Evolutionary conservation across 2,797 vertebrate species (phyloP).

Genomic region (Chelon labrosus): DNA sequence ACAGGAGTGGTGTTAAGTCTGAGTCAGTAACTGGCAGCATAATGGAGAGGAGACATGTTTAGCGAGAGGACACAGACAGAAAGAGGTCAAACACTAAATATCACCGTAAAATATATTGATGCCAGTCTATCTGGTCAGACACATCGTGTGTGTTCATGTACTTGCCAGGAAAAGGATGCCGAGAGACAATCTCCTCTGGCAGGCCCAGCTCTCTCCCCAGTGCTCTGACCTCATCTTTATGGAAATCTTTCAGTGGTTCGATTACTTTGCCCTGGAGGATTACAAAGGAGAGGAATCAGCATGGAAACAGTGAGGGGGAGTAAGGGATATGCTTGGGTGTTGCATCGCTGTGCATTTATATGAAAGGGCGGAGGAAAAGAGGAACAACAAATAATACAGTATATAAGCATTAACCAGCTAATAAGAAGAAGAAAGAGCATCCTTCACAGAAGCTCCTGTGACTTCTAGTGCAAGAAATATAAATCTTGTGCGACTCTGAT

Average conservation of each 20-base stretch:
- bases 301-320: conserved; percentile 21
- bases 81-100: neutral
- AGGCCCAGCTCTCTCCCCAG: conserved; percentile 95
- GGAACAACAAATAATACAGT: neutral
- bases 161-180: conserved; percentile 97
- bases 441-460: neutral
- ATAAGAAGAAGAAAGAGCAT: neutral
- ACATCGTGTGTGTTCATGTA: conserved; percentile 10
- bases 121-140: neutral
- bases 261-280: conserved; percentile 94
- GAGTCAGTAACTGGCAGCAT: neutral
- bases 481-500: neutral
- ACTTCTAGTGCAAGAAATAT: neutral
- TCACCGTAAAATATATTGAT: neutral
- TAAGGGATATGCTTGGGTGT: neutral
- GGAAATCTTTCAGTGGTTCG: conserved; percentile 98
- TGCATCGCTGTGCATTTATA: conserved; percentile 14
- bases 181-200: conserved; percentile 95
- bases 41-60: neutral
- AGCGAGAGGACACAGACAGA: neutral
- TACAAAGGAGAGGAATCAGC: conserved; percentile 43
- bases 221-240: conserved; percentile 97
- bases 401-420: neutral
- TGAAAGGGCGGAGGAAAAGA: conserved; percentile 3
- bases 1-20: neutral